Percentiles rank a stretch among this genome's conserved stretches.
Evolutionary conservation across 2,113 vertebrate genomes (phyloP).

Genomic region (Austrofundulus limnaeus): DNA sequence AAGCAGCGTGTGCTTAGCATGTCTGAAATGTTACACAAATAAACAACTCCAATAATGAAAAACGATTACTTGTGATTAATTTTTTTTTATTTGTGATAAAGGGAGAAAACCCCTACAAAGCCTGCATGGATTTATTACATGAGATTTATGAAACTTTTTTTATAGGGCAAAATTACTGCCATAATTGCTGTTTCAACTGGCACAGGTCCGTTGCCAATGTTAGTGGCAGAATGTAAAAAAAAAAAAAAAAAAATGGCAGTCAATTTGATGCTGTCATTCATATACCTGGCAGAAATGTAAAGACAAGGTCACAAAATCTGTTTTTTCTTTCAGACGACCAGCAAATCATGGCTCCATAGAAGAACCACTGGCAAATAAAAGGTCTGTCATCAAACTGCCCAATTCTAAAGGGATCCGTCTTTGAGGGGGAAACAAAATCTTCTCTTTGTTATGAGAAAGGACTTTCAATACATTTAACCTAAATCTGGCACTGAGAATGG

Average conservation of each 20-base stretch:
- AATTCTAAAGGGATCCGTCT: slow-evolving; percentile 40
- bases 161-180: slow-evolving; percentile 8
- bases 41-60: slow-evolving; percentile 21
- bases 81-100: slow-evolving; percentile 50
- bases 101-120: slow-evolving; percentile 29
- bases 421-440: background rate
- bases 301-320: slow-evolving; percentile 29
- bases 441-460: slow-evolving; percentile 25
- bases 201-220: slow-evolving; percentile 20
- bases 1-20: no score
- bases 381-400: slow-evolving; percentile 23
- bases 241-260: slow-evolving; percentile 31
- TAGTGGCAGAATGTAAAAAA: slow-evolving; percentile 26
- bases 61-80: slow-evolving; percentile 56
- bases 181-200: slow-evolving; percentile 20
- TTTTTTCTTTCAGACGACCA: slow-evolving; percentile 36
- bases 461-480: slow-evolving; percentile 30
- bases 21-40: background rate
- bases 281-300: slow-evolving; percentile 37
- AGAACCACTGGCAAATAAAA: slow-evolving; percentile 33
- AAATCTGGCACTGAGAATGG: slow-evolving; percentile 39
- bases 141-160: slow-evolving; percentile 15
- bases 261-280: slow-evolving; percentile 23
- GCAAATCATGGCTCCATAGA: slow-evolving; percentile 30
- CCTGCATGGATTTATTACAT: slow-evolving; percentile 27